A percentile compares a stretch with the other conserved stretches of the same genome.
phyloP scores from a whole-genome alignment of 2,797 vertebrate species.

The Gymnodraco acuticeps region DNA sequence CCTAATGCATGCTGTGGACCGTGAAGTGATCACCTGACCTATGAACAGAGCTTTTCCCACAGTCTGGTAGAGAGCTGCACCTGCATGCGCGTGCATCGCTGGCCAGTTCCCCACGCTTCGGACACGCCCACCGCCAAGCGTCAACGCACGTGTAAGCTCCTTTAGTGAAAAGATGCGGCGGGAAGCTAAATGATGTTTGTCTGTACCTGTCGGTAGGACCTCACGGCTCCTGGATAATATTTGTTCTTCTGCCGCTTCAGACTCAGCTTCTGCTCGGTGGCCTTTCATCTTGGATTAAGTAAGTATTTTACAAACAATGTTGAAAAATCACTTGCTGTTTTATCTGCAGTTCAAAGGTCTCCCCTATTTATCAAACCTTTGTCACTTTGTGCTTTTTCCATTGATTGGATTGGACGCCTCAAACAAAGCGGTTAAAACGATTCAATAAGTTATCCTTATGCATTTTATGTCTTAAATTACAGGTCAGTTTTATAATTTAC shows the following conservation, averaged over 20 bases:
- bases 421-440: too few relatives aligned
- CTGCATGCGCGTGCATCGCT: neutral
- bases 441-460: neutral
- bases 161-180: fast-evolving
- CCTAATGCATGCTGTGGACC: neutral
- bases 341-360: neutral
- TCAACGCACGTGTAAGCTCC: too few relatives aligned
- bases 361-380: too few relatives aligned
- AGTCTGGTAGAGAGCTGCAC: too few relatives aligned
- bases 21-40: neutral
- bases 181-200: neutral
- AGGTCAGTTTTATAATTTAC: neutral
- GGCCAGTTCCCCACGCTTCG: too few relatives aligned
- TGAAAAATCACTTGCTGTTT: fast-evolving
- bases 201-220: neutral
- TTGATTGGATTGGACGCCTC: neutral
- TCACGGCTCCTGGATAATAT: neutral
- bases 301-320: slow-evolving; percentile 1
- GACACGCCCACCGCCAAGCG: too few relatives aligned
- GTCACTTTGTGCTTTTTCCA: neutral
- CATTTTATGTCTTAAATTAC: too few relatives aligned
- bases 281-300: neutral
- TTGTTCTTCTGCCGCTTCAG: neutral
- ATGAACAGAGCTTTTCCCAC: too few relatives aligned
- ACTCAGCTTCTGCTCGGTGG: neutral